Evolutionary conservation across 2,797 vertebrate genomes (phyloP), one percentile per base, ranked within the genome.

Genomic region (Gambusia yucatana): DNA sequence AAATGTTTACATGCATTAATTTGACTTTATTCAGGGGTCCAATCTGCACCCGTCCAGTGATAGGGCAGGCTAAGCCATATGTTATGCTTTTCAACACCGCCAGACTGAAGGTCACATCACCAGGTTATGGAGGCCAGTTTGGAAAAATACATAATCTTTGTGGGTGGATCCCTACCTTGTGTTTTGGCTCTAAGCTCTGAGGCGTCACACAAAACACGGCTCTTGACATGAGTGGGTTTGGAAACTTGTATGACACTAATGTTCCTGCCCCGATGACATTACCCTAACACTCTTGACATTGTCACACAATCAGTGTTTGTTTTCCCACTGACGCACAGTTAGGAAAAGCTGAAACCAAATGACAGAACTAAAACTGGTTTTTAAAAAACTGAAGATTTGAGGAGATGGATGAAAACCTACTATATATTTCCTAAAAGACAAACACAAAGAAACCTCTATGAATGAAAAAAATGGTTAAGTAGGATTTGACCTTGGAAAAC

Each of bases 1-100:
- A 96, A 96, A 94, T 90, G 94, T 95, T 96, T 94, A 95, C 94
- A 95, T 93, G 91, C 91, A 94, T 95, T 93, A 85, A 93, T 95
- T 93, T 94, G 84, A 94, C 90, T 95, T 94, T 88, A 94, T 91
- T 88, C 92, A 85, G 82, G 80, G 88, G 85, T 77, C 77, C 82
- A 77, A 69, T 81, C 69, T 78, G 70, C 71, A 73, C 75, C 82
- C n/a, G 63, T 22, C 57, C 73, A 63, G 43, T n/a, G 52, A 61
- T 83, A 2, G 2, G 13, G 80, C 77, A 75, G 83, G 74, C 72
- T 30, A n/a, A 6, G 80, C 90, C 91, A 91, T 91, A 91, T 90
- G 88, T 89, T 86, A 79, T 78, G 79, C 22, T 87, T 85, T 86
- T 85, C 67, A 52, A 73, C 86, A 82, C 76, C 81, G 43, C 79